Percentiles rank a stretch among this genome's conserved stretches.
Evolutionary conservation across 2,113 vertebrate genomes (phyloP).

Genomic region (Hylia prasina): DNA sequence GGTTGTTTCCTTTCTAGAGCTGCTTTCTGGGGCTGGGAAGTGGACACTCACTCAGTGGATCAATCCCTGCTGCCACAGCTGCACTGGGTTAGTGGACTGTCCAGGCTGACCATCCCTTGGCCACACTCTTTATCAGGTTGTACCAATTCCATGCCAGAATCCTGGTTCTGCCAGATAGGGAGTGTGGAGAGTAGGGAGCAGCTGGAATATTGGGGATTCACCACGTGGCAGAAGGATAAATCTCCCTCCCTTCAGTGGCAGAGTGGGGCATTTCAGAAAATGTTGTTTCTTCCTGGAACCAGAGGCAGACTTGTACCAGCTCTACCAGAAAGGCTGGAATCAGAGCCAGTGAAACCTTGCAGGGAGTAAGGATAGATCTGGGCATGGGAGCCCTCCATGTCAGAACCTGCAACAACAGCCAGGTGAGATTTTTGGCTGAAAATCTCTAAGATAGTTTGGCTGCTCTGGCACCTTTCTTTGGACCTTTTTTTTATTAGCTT

Average conservation of each 20-base stretch:
- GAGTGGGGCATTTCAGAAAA: too few relatives aligned
- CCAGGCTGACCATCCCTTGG: neutral
- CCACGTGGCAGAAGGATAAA: neutral
- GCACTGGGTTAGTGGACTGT: neutral
- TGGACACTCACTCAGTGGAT: neutral
- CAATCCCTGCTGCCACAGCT: neutral
- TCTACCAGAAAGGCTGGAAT: neutral
- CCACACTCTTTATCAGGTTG: neutral
- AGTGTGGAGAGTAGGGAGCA: neutral
- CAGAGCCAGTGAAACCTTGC: neutral
- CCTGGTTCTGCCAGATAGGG: neutral
- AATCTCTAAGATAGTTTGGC: neutral
- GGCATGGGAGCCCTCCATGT: neutral
- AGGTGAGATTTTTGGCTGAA: neutral
- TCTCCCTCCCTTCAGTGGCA: fast-evolving
- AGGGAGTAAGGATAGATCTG: neutral
- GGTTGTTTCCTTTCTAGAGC: neutral
- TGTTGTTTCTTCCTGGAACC: neutral
- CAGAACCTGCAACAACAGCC: neutral
- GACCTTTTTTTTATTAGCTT: neutral
- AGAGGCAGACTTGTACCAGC: neutral
- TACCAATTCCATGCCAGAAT: neutral
- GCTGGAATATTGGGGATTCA: neutral
- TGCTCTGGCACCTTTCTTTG: neutral
- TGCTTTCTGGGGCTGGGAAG: neutral